Conservation (phyloP, 2,113 vertebrate genomes). For the Epinephelus lanceolatus region DNA sequence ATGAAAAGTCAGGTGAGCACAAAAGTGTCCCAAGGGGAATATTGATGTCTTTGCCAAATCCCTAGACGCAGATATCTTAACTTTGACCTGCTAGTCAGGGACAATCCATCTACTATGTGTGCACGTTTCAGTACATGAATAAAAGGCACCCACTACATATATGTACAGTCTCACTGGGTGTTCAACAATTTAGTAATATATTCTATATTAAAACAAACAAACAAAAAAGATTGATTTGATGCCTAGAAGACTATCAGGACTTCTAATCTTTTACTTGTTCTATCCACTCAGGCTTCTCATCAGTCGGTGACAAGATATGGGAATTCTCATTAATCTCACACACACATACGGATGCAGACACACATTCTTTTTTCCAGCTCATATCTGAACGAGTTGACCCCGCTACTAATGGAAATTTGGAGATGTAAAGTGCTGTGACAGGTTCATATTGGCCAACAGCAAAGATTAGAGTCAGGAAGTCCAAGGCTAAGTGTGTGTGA, state of each 20-base stretch:
- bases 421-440: not conserved
- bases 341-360: not conserved
- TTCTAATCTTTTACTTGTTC: not conserved
- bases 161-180: not conserved
- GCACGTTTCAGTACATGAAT: too few relatives aligned
- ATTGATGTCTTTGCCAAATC: too few relatives aligned
- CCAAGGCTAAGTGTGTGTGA: not conserved
- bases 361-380: not conserved
- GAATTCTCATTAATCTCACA: slow-evolving; percentile 14
- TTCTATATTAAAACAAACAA: slow-evolving; percentile 1
- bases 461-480: slow-evolving; percentile 8
- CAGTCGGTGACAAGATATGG: slow-evolving; percentile 7
- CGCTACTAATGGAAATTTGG: not conserved
- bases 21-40: too few relatives aligned
- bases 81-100: too few relatives aligned
- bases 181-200: not conserved
- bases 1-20: too few relatives aligned
- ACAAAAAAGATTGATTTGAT: not conserved
- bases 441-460: slow-evolving; percentile 20
- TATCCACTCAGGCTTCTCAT: not conserved
- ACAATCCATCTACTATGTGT: too few relatives aligned
- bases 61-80: too few relatives aligned
- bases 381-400: slow-evolving; percentile 8
- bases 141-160: too few relatives aligned
- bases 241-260: not conserved